Evolutionary conservation across 2,888 invertebrate species (phyloP), one percentile per base, ranked within the genome.

Genomic region (Smittia aterrima): DNA sequence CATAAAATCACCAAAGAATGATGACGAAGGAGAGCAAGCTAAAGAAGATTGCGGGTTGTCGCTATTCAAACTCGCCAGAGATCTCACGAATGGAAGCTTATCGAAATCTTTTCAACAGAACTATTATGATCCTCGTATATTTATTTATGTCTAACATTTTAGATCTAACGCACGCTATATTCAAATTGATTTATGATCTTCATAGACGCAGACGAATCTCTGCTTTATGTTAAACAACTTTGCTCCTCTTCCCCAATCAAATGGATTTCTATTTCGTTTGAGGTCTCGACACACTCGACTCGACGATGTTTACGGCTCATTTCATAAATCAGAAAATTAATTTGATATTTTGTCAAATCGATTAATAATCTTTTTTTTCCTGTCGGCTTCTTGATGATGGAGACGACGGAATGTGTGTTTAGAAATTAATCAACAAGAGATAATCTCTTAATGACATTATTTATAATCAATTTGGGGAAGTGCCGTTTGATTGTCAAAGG

Each of bases 61-160:
- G 47, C 11, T 11, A n/a, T n/a, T n/a, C n/a, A n/a, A n/a, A n/a
- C n/a, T n/a, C n/a, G n/a, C n/a, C n/a, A n/a, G n/a, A n/a, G 47
- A 11, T n/a, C 32, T 32, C 32, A 47, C 2, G 47, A 16, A 32
- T 16, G n/a, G 47, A 47, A 47, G 47, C n/a, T 47, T 47, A 11
- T 47, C 16, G 32, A 47, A 58, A 22, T 58, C 58, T 58, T 58
- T 58, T 58, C 58, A 22, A 58, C 58, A 58, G 20, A 58, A 58
- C 58, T 22, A 58, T 58, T n/a, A 58, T 58, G n/a, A 58, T 22
- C 13, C 58, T 58, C 22, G 22, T 16, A 68, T 71, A 71, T 53
- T 54, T 71, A 71, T 71, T 71, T 71, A 71, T 71, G 70, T 71
- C 70, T 71, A 53, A 71, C 70, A 68, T 71, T 47, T 22, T 71